phyloP scores from a whole-genome alignment of 2,113 vertebrate species.

The Ameiurus melas region DNA sequence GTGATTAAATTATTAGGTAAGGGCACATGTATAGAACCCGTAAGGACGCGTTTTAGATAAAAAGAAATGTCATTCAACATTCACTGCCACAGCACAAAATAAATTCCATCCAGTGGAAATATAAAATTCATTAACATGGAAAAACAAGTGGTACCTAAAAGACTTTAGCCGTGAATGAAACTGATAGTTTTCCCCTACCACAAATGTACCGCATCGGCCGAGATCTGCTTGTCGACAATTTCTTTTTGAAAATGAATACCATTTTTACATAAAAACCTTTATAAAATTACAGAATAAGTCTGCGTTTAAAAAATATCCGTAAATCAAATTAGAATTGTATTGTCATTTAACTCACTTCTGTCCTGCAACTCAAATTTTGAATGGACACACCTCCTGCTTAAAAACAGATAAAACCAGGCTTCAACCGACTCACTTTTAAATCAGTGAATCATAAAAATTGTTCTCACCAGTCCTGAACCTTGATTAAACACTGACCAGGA shows the following conservation, averaged over 20 bases:
- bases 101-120: slow-evolving; percentile 32
- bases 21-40: slow-evolving; percentile 1
- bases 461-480: background rate
- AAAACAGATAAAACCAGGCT: background rate
- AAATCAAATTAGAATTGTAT: background rate
- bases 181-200: no score
- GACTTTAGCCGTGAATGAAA: background rate
- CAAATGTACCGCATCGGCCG: background rate
- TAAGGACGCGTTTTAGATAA: background rate
- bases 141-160: background rate
- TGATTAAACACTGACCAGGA: background rate
- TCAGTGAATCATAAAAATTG: background rate
- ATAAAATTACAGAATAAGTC: background rate
- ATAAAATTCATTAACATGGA: background rate
- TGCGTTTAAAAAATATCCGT: background rate
- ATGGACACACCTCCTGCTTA: background rate
- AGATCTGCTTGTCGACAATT: background rate
- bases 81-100: background rate
- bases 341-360: background rate
- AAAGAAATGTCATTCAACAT: background rate
- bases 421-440: background rate
- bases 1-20: slow-evolving; percentile 29
- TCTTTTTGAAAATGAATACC: background rate
- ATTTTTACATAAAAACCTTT: background rate
- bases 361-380: background rate